Base-by-base conservation (phyloP, 2,797 vertebrate species). In the Scolopax bukidnonensis region DNA sequence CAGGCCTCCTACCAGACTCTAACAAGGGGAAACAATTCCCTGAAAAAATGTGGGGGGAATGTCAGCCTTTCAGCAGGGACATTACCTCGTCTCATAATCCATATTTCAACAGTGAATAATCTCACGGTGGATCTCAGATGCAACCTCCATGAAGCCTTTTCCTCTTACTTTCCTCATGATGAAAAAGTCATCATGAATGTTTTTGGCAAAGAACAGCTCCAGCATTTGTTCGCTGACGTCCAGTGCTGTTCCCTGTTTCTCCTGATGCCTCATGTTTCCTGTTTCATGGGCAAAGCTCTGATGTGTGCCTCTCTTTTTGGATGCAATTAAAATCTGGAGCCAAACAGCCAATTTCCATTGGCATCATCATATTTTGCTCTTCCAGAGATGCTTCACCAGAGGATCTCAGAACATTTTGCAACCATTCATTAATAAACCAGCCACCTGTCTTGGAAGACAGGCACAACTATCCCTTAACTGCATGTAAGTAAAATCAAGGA, bases 361-460 rank as follows among this genome's bases (percentile, higher is more conserved):
- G 89, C 57, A 85, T 8, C 24, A 0, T 38, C 16, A 0, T 10
- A 20, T 54, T 91, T 84, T 45, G 27, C 90, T 65, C 65, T 63
- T 84, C 85, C 71, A 77, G 60, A 60, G 56, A 63, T 59, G 74
- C 60, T 57, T 87, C 78, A 27, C 68, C 75, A 40, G 64, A 92
- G 60, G 45, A 83, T 74, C 64, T 80, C 81, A n/a, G 93, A 48
- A 86, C 85, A 78, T 78, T 92, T 87, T 95, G 71, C 91, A 86
- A 12, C 57, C 45, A 7, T 48, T 77, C 86, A 68, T 64, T 76
- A 73, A 78, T 19, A 84, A 92, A 45, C 33, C 69, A 61, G 63
- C 7, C 6, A 68, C 63, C 87, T 89, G 81, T 43, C 86, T 68
- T 87, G 61, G 79, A 77, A 87, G 69, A 51, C 27, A 60, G 51